Base-by-base conservation (phyloP, 2,113 vertebrate species). In the Osmerus eperlanus region DNA sequence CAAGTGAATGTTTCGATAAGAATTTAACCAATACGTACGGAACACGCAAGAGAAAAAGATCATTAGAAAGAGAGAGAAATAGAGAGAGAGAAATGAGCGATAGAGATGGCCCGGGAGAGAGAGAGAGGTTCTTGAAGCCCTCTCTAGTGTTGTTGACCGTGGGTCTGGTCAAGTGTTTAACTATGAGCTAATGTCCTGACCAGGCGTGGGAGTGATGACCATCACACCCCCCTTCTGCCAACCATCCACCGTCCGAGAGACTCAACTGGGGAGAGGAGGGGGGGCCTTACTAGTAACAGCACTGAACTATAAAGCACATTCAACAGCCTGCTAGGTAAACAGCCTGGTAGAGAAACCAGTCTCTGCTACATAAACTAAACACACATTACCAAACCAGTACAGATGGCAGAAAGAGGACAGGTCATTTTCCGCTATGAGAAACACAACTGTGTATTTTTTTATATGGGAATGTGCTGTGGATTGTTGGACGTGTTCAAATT, bases 41-140 rank as follows among this genome's bases (percentile, higher is more conserved):
- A 25, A 19, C 3, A 56, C 23, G 53, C 41, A 21, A 52, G 47
- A 36, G 23, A 55, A 65, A 53, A 68, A 54, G 71, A 52, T 67
- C 68, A 67, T 53, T 79, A 52, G 73, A 54, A 52, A 71, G 76
- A 81, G 71, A 86, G 83, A 75, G 83, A 86, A 25, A 28, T 14
- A 25, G 12, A 25, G 59, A 13, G 19, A 60, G 58, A 2, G 8
- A 23, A 60, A 60, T 47, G 41, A 47, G 41, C 9, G 41, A 47
- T 47, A 80, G 70, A 86, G 83, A 73, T 82, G 85, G 5, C 23
- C 21, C 3, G 3, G 13, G 60, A 15, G 21, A 56, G 54, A 59
- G 58, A 4, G 23, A 29, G 60, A 47, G 41, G 41, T 47, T 47
- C 41, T 47, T 12, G 41, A 12, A 28, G 60, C 25, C 28, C 13